phyloP scores from a whole-genome alignment of 2,113 vertebrate species.

The Ondatra zibethicus region DNA sequence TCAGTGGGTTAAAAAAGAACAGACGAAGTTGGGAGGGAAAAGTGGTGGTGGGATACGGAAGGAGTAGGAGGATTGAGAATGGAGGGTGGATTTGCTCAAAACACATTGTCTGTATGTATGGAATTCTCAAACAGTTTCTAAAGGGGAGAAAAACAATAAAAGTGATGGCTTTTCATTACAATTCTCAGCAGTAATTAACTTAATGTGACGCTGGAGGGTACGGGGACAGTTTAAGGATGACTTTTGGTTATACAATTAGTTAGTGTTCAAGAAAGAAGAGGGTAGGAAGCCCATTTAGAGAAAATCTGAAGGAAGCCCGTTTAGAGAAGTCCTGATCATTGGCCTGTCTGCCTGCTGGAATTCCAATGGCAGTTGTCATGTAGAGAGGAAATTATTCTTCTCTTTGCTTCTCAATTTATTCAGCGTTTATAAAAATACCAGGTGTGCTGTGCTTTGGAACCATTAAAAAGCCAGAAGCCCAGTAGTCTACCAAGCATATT shows the following conservation, averaged over 20 bases:
- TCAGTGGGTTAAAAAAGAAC: background rate
- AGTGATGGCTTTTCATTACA: background rate
- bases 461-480: slow-evolving; percentile 39
- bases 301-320: slow-evolving; percentile 35
- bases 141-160: too few relatives aligned
- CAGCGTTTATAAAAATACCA: slow-evolving; percentile 46
- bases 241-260: background rate
- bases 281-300: slow-evolving; percentile 5
- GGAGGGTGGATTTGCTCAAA: background rate
- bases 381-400: slow-evolving; percentile 59
- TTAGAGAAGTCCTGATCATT: slow-evolving; percentile 49
- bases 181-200: slow-evolving; percentile 36
- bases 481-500: slow-evolving; percentile 3
- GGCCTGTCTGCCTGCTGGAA: background rate
- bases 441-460: slow-evolving; percentile 36
- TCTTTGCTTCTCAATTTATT: slow-evolving; percentile 61
- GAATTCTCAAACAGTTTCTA: background rate
- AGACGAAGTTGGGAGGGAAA: background rate
- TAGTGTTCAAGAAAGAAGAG: slow-evolving; percentile 56
- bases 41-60: background rate
- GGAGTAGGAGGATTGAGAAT: too few relatives aligned
- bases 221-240: slow-evolving; percentile 34
- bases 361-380: slow-evolving; percentile 31
- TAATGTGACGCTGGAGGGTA: slow-evolving; percentile 14
- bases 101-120: background rate